Evolutionary conservation across 2,888 invertebrate species (phyloP), one percentile per base, ranked within the genome.

Genomic region (Protodeltote pygarga): DNA sequence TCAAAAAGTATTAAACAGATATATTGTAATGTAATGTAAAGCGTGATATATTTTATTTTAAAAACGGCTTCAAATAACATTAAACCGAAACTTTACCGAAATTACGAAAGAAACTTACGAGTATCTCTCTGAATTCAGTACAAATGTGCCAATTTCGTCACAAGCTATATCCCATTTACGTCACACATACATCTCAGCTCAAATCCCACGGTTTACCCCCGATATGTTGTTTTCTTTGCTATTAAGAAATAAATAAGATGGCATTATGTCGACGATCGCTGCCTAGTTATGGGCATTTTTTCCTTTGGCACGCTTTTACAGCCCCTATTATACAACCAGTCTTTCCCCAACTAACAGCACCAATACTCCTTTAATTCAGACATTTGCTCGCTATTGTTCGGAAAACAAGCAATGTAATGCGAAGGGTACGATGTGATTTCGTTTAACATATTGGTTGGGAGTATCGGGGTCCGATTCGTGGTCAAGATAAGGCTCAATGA

Each of bases 401-500:
- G 4, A 25, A 9, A 62, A 42, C 25, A 17, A 42, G 57, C 62
- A 54, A 67, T 74, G 74, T 53, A 64, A 13, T 17, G 9, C 6
- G 17, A 31, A 29, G 14, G 27, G 31, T 28, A 34, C 31, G 13
- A 53, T 50, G 17, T n/a, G 9, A 29, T 27, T 35, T 42, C 34
- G 31, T 47, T 39, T 39, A 55, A 42, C 38, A 45, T 49, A 48
- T 57, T 40, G 23, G 33, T 17, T 25, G 16, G 33, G 23, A 15
- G 27, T 52, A 16, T 23, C 45, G 28, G 52, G 41, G 48, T 55
- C 29, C 55, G 49, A 72, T 57, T 51, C 55, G 75, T 74, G 80
- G 81, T 77, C 78, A 77, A 79, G 82, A 82, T 81, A 82, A 81
- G 79, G 58, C 71, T 58, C 77, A 81, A 79, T 82, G 81, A 82